Evolutionary conservation across 2,113 vertebrate species (phyloP).

Genomic region (Macrotis lagotis): DNA sequence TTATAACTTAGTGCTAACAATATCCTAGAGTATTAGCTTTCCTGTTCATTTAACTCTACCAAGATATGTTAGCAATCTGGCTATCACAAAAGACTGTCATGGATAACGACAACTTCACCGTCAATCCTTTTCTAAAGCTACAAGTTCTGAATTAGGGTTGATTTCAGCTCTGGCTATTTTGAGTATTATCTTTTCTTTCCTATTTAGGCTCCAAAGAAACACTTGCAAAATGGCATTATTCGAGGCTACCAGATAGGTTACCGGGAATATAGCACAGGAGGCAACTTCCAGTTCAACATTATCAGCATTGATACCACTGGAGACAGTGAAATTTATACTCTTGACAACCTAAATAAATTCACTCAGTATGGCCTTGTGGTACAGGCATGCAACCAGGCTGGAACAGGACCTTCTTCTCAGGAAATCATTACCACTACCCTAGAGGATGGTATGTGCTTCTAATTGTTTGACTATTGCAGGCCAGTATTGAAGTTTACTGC

Average conservation of each 20-base stretch:
- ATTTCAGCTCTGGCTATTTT: neutral
- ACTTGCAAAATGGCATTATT: constrained; percentile 97
- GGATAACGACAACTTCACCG: neutral
- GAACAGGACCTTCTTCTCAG: constrained; percentile 97
- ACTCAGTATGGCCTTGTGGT: constrained; percentile 99
- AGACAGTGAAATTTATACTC: constrained; percentile 92
- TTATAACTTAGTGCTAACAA: neutral
- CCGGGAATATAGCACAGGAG: constrained; percentile 95
- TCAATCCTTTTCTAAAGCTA: neutral
- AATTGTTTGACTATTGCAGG: neutral
- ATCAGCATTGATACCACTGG: constrained; percentile 97
- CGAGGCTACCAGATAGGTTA: constrained; percentile 98
- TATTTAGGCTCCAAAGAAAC: constrained; percentile 92
- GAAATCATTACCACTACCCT: constrained; percentile 97
- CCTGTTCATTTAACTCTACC: neutral
- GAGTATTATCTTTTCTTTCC: constrained; percentile 14
- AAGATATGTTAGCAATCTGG: neutral
- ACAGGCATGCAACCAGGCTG: constrained; percentile 97
- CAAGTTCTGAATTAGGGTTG: fast-evolving
- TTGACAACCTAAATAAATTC: constrained; percentile 98
- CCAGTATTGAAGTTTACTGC: fast-evolving
- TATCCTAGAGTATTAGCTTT: neutral
- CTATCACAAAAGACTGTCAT: neutral
- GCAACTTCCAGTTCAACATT: constrained; percentile 97
- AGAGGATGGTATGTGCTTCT: constrained; percentile 91